These are phyloP conservation scores for Jordanella pulchra DNA, from an alignment of 2,797 vertebrate species.

Conservation along the genomic window DNA sequence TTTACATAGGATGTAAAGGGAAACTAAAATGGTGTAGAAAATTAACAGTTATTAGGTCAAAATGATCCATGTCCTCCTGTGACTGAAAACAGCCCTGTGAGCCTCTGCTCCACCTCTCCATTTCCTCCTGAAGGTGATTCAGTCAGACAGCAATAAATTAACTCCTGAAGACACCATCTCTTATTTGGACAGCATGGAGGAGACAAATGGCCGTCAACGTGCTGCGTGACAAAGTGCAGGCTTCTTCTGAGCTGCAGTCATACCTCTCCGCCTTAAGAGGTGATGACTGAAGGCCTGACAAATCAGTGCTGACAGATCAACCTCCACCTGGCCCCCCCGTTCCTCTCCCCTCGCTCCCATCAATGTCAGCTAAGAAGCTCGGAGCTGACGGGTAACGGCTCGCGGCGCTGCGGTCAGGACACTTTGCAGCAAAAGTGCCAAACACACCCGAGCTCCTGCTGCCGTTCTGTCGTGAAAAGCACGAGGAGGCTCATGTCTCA, in stretches of 20 bases:
- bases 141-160: constrained; percentile 53
- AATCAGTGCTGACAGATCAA: constrained; percentile 58
- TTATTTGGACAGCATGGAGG: constrained; percentile 54
- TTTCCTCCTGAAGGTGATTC: constrained; percentile 45
- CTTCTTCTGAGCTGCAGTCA: constrained; percentile 38
- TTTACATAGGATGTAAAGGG: too few species aligned
- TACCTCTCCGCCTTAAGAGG: constrained; percentile 38
- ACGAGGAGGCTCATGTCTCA: constrained; percentile 58
- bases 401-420: constrained; percentile 22
- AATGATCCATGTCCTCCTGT: background rate
- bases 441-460: constrained; percentile 44
- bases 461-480: constrained; percentile 49
- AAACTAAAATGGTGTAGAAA: too few species aligned
- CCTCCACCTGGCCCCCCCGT: constrained; percentile 68
- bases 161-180: constrained; percentile 39
- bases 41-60: background rate
- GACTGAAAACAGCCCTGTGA: constrained; percentile 2
- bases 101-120: background rate
- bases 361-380: constrained; percentile 26
- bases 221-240: constrained; percentile 47
- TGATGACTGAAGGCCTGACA: constrained; percentile 63
- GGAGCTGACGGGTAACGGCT: constrained; percentile 57
- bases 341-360: constrained; percentile 28
- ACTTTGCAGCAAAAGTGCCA: constrained; percentile 55
- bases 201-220: constrained; percentile 49